Base-by-base conservation (phyloP, 1,140 invertebrate species). In the Adelges cooleyi region DNA sequence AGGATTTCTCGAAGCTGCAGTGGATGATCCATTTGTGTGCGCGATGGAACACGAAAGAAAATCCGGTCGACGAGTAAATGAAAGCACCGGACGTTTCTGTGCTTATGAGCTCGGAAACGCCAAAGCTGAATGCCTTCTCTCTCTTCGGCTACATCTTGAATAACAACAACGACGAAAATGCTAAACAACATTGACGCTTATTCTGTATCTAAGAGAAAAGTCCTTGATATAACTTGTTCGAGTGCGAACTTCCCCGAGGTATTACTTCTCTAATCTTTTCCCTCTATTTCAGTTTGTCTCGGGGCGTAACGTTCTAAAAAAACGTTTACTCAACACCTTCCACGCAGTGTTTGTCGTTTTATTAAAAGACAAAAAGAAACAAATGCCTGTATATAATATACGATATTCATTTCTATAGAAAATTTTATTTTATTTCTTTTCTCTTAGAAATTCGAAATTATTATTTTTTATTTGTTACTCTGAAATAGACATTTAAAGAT, bases 21-120 rank as follows among this genome's bases (percentile, higher is more conserved):
- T 20, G 36, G 22, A 42, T n/a, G n/a, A 18, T 56, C 53, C 15
- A 56, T 56, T 56, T 23, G 53, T 27, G 36, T n/a, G 1, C 8
- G 13, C 15, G 22, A 42, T n/a, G 9, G 38, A 25, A 56, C 53
- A 17, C 20, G 36, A 56, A 56, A 56, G 52, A 56, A 56, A 56
- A 42, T 8, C 53, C 52, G 52, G 52, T 23, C 13, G 29, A 20
- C 22, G 22, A 33, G 36, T 36, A 36, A 23, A 38, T 42, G 20
- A 42, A 56, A 40, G 38, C 53, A 42, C 53, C 53, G 53, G 53
- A 56, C 33, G 38, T 56, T 56, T 56, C 38, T 42, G 53, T 56
- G 53, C 53, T 56, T 42, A 56, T 56, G 53, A 23, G 36, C 53
- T 56, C 53, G 53, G 53, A 56, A 56, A 56, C 53, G 36, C 22